Evolutionary conservation across 2,888 invertebrate species (phyloP).

Genomic region (Dendrolimus houi): DNA sequence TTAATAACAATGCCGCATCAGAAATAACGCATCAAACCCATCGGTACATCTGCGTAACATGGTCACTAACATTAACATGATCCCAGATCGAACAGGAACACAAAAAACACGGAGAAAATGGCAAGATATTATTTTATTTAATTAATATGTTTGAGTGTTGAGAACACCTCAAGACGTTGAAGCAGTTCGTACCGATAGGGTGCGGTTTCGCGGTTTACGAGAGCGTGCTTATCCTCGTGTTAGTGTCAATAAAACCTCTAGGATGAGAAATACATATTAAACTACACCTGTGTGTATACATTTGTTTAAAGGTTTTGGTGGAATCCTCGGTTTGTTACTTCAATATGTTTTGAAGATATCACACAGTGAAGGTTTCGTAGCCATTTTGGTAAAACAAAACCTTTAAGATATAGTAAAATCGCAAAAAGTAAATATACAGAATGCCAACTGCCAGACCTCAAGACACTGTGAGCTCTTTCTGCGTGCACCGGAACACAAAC

Average conservation of each 20-base stretch:
- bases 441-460: no score
- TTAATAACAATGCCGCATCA: no score
- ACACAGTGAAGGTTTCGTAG: constrained; percentile 4
- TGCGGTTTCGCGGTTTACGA: background rate
- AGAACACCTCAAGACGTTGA: background rate
- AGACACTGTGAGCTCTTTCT: no score
- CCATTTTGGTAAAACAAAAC: no score
- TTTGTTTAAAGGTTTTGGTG: constrained; percentile 10
- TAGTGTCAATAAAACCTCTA: background rate
- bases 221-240: background rate
- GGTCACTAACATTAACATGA: no score
- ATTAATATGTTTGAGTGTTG: background rate
- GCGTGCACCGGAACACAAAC: no score
- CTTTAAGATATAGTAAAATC: no score
- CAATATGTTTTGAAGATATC: constrained; percentile 8
- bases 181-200: background rate
- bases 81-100: no score
- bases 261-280: background rate
- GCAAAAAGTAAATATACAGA: no score
- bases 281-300: constrained; percentile 7
- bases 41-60: no score
- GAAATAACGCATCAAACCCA: no score
- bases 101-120: background rate
- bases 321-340: background rate
- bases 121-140: background rate